Evolutionary conservation across 2,888 invertebrate genomes (phyloP), one percentile per base, ranked within the genome.

Genomic region (Hydrotaea diabolus): DNA sequence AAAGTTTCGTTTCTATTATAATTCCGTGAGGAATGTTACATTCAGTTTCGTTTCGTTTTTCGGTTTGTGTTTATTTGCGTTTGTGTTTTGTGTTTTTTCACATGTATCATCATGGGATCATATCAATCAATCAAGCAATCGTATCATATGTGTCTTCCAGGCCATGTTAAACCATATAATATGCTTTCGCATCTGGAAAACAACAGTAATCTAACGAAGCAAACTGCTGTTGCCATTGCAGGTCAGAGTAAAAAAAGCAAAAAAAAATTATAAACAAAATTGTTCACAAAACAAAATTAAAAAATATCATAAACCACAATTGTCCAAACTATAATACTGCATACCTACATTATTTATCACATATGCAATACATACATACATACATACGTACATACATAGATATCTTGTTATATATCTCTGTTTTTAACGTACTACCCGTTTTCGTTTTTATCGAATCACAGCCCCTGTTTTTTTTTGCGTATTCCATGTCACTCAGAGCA

Each of bases 131-230:
- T 66, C 55, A 53, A 55, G 9, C 49, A 36, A 17, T 39, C 57
- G 26, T 73, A 39, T 73, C 46, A 53, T 57, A 57, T 69, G 23
- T 69, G 46, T 90, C 90, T 91, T 90, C 88, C 91, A 91, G 91
- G 91, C 91, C 89, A 90, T 89, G 88, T 89, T 88, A 92, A 90
- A 90, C 92, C 91, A 87, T 91, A 91, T 91, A 91, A 91, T 89
- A 91, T 91, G 91, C 90, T 91, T 87, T 91, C 91, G 87, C 92
- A 91, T 90, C 91, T 91, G 91, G 91, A 91, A 90, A 91, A 90
- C 88, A 91, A 91, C 89, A 91, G 92, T 89, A 91, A 90, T 90
- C 90, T 91, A 86, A 88, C 91, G 89, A 90, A 90, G 88, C 90
- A 92, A 90, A 91, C 91, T 88, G 91, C 91, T 87, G 91, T 91